Evolutionary conservation across 2,888 invertebrate species (phyloP).

Genomic region (Pachycephus smyrnensis): DNA sequence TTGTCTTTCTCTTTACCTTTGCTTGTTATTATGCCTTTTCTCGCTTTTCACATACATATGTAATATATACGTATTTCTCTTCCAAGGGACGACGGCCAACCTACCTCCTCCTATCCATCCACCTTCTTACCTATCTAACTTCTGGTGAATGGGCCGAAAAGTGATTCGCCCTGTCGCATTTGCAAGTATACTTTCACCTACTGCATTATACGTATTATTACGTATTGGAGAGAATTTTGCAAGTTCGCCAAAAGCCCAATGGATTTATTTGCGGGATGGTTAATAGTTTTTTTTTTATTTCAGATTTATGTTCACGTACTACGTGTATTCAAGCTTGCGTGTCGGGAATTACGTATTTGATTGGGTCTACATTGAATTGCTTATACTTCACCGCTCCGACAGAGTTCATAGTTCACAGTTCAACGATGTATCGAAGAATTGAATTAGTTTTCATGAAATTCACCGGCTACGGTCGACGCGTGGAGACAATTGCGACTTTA

Average conservation of each 20-base stretch:
- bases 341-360: background rate
- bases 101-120: background rate
- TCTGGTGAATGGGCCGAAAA: background rate
- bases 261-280: background rate
- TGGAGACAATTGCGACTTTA: background rate
- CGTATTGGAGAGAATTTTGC: background rate
- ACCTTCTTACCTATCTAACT: background rate
- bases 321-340: background rate
- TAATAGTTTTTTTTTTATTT: background rate
- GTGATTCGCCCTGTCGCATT: background rate
- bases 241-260: background rate
- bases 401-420: background rate
- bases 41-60: background rate
- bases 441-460: background rate
- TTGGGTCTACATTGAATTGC: background rate
- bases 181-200: background rate
- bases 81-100: background rate
- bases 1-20: background rate
- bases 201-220: background rate
- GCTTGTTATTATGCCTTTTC: background rate
- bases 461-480: background rate
- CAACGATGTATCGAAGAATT: background rate
- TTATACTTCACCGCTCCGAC: background rate
- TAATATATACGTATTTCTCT: background rate
- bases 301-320: background rate